These are phyloP conservation scores for Scartelaos histophorus DNA, from an alignment of 2,113 vertebrate genomes.

Conservation along the genomic window DNA sequence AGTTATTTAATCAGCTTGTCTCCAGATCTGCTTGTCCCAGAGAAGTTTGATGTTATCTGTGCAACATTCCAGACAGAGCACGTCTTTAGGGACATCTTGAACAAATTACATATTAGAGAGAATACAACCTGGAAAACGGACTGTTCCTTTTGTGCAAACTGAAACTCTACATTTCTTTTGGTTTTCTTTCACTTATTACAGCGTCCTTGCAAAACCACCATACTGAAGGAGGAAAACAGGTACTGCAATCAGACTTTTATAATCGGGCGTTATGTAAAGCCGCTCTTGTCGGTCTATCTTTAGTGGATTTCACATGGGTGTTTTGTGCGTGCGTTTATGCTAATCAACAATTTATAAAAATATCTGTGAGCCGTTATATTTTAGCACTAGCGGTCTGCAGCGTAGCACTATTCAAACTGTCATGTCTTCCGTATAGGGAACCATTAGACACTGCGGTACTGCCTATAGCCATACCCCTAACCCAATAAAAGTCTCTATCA, in stretches of 20 bases:
- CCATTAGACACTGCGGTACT: conserved; percentile 2
- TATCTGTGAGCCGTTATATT: background rate
- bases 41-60: background rate
- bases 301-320: no score
- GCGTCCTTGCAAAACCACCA: background rate
- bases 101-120: background rate
- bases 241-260: background rate
- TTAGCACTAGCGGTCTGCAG: background rate
- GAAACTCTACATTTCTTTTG: no score
- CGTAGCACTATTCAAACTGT: background rate
- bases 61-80: background rate
- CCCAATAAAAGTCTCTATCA: conserved; percentile 2
- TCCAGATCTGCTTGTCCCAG: background rate
- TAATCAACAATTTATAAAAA: background rate
- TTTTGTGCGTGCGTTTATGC: no score
- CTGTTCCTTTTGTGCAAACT: background rate
- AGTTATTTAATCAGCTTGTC: background rate
- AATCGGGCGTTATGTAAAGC: background rate
- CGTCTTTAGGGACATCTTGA: background rate
- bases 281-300: background rate
- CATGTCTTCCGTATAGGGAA: background rate
- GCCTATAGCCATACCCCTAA: background rate
- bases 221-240: background rate
- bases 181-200: no score
- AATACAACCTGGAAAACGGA: background rate